Evolutionary conservation across 2,113 vertebrate genomes (phyloP), one percentile per base, ranked within the genome.

Genomic region (Ondatra zibethicus): DNA sequence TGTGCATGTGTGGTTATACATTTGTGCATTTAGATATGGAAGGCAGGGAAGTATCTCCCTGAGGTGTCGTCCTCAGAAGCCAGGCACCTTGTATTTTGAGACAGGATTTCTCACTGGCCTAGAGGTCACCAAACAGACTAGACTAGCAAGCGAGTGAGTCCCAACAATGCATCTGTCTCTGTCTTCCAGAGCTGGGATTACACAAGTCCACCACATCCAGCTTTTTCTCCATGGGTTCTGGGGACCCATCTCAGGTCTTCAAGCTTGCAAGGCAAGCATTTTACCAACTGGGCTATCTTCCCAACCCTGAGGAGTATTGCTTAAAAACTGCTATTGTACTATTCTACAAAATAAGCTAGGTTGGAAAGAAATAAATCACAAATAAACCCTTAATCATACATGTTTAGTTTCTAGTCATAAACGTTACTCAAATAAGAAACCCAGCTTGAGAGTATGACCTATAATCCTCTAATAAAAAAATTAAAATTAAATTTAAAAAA

Each of bases 381-480:
- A 70, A 70, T 66, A 90, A 81, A 12, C 7, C 87, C 36, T 70
- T 73, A 55, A 21, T 68, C 12, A 33, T 19, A 93, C 77, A 91
- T 45, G 19, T 93, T 92, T 47, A 89, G 42, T 93, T 88, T 94
- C 36, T 82, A 76, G n/a, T 76, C n/a, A 96, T 0, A 58, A 33
- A 84, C 75, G 23, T 78, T 77, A 91, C 47, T 33, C 55, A 90
- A 97, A 73, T 82, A 11, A 90, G 27, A 17, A 94, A 94, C 13
- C 11, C n/a, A 92, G 27, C 42, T 80, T 91, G n/a, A n/a, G 13
- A 94, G 17, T 39, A 89, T 0, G 27, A 84, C 23, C 14, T 61
- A 85, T 50, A 94, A 76, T 42, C 92, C 12, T 95, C 95, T 23
- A 29, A 78, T 8, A 94, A 97, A 50, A 93, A 52, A 96, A 98